These are phyloP conservation scores for Champsocephalus esox DNA, from an alignment of 2,797 vertebrate species.

Conservation along the genomic window DNA sequence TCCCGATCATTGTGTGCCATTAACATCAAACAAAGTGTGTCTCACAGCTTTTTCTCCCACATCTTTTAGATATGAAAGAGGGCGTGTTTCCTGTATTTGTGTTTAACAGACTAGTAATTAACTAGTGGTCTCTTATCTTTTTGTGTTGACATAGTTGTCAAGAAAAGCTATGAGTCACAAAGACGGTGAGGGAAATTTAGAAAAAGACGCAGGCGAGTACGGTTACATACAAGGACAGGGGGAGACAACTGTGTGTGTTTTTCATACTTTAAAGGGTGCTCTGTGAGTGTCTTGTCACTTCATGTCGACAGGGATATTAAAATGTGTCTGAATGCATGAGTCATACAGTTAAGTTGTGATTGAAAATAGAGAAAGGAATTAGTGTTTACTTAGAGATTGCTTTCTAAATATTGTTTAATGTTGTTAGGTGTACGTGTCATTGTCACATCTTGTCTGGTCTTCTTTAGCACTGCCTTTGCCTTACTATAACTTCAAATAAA, in stretches of 20 bases:
- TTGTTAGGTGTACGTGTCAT: slow-evolving; percentile 18
- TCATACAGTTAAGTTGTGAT: slow-evolving; percentile 47
- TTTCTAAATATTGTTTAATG: slow-evolving; percentile 56
- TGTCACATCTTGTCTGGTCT: slow-evolving; percentile 22
- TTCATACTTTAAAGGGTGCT: slow-evolving; percentile 60
- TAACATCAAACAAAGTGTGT: slow-evolving; percentile 63
- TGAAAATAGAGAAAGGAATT: slow-evolving; percentile 16
- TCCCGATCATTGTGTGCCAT: slow-evolving; percentile 56
- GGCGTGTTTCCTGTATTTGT: slow-evolving; percentile 63
- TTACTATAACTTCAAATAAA: slow-evolving; percentile 27
- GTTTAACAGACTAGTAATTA: slow-evolving; percentile 72
- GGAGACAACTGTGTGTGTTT: slow-evolving; percentile 48
- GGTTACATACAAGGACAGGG: slow-evolving; percentile 29
- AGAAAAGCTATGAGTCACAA: slow-evolving; percentile 65
- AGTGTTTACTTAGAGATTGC: slow-evolving; percentile 50
- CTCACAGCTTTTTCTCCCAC: slow-evolving; percentile 23
- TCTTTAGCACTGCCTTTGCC: slow-evolving; percentile 31
- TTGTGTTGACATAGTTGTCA: slow-evolving; percentile 70
- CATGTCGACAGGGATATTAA: slow-evolving; percentile 64
- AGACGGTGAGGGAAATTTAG: slow-evolving; percentile 47
- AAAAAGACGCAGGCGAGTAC: slow-evolving; percentile 36
- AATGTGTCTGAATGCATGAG: slow-evolving; percentile 61
- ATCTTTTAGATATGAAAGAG: slow-evolving; percentile 51
- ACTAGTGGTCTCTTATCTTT: slow-evolving; percentile 69
- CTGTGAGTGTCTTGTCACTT: slow-evolving; percentile 58